Percentiles rank a stretch among this genome's conserved stretches.
These are phyloP conservation scores for Ailuropoda melanoleuca DNA, from an alignment of 2,113 vertebrate genomes.

Conservation along the genomic window DNA sequence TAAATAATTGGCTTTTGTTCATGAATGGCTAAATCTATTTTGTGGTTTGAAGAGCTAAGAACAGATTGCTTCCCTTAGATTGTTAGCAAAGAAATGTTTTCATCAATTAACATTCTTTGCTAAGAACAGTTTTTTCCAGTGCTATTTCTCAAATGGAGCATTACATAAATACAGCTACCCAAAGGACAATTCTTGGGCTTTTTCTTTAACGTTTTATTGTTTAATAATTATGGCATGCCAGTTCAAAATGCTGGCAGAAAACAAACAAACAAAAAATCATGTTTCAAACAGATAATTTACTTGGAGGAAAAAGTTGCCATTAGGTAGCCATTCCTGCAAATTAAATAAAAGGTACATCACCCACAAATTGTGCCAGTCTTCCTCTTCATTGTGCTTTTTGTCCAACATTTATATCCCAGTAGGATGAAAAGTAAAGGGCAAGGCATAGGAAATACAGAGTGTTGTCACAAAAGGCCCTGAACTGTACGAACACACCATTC, in stretches of 20 bases:
- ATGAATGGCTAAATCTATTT: constrained; percentile 52
- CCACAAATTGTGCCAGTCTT: neutral
- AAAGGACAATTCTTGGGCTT: constrained; percentile 44
- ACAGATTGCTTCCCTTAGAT: constrained; percentile 48
- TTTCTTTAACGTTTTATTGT: constrained; percentile 30
- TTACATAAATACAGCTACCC: constrained; percentile 46
- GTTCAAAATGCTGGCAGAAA: constrained; percentile 49
- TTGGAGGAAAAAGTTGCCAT: neutral
- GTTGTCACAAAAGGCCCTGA: neutral
- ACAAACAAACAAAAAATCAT: neutral
- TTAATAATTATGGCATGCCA: constrained; percentile 43
- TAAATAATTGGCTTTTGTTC: constrained; percentile 65
- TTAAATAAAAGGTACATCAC: constrained; percentile 38
- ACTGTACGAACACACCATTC: neutral
- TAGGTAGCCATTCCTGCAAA: constrained; percentile 9
- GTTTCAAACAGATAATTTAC: constrained; percentile 22
- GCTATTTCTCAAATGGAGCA: constrained; percentile 59
- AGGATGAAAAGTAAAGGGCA: neutral
- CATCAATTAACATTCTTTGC: constrained; percentile 71
- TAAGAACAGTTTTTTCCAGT: constrained; percentile 57
- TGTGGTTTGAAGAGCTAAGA: constrained; percentile 59
- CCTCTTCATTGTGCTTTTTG: neutral
- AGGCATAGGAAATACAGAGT: neutral
- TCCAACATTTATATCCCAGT: neutral
- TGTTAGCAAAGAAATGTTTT: constrained; percentile 68